Evolutionary conservation across 1,140 invertebrate species (phyloP).

Genomic region (Drosophila lini): DNA sequence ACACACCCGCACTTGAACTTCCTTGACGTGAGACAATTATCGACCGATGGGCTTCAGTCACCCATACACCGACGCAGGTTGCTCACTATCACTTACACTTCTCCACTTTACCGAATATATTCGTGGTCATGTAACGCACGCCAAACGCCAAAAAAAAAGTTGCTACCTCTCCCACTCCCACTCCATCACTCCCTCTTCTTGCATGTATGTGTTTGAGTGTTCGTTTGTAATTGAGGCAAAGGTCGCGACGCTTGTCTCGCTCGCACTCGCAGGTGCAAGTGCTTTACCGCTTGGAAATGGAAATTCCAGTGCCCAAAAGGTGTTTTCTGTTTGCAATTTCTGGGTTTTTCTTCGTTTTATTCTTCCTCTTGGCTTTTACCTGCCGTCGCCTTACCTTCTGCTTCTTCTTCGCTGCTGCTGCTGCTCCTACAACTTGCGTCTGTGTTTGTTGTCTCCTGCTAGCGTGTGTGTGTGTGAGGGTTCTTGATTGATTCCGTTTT

Average conservation of each 20-base stretch:
- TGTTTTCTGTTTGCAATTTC: conserved; percentile 49
- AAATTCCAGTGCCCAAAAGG: conserved; percentile 58
- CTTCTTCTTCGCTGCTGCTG: conserved; percentile 28
- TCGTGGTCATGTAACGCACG: conserved; percentile 64
- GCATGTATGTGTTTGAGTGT: conserved; percentile 39
- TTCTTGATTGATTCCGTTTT: conserved; percentile 16
- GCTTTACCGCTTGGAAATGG: conserved; percentile 11
- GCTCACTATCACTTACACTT: conserved; percentile 28
- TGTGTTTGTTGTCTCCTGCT: conserved; percentile 50
- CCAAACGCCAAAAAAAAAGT: conserved; percentile 44
- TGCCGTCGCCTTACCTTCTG: conserved; percentile 47
- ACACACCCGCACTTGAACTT: conserved; percentile 47
- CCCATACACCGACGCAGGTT: conserved; percentile 44
- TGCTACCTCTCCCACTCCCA: conserved; percentile 23
- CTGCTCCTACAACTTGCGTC: conserved; percentile 46
- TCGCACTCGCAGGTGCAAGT: conserved; percentile 20
- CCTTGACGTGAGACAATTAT: conserved; percentile 38
- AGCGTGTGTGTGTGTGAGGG: conserved; percentile 26
- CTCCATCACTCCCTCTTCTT: conserved; percentile 16
- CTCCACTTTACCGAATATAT: conserved; percentile 24
- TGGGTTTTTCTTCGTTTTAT: conserved; percentile 10
- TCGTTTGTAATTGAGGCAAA: conserved; percentile 81
- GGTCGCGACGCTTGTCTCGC: conserved; percentile 58
- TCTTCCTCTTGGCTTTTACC: conserved; percentile 28
- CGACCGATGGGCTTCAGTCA: conserved; percentile 37